Evolutionary conservation across 2,113 vertebrate species (phyloP).

Genomic region (Neotragus pygmaeus): DNA sequence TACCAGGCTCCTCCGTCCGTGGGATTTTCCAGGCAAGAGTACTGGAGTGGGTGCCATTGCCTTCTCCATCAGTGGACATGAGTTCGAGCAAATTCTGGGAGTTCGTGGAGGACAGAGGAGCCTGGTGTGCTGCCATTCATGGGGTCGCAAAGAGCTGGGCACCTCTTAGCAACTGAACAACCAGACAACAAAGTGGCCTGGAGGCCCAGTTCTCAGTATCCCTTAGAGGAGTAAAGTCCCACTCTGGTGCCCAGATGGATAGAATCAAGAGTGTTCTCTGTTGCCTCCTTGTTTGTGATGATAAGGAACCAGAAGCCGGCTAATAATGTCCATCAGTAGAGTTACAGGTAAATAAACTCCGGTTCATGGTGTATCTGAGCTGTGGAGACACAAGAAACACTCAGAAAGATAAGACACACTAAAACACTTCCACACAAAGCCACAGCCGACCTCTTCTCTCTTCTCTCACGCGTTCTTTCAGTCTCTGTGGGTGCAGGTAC

Average conservation of each 20-base stretch:
- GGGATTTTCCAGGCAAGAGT: too few species aligned
- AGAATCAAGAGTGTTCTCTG: too few species aligned
- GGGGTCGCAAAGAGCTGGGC: neutral
- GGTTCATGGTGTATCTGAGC: rapidly evolving
- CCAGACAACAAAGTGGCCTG: neutral
- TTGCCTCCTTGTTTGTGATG: neutral
- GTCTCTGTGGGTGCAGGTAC: neutral
- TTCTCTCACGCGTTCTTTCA: rapidly evolving
- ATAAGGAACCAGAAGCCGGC: neutral
- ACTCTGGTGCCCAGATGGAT: rapidly evolving
- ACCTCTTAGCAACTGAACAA: neutral
- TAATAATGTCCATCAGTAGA: rapidly evolving
- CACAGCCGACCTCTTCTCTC: rapidly evolving
- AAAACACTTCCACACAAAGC: neutral
- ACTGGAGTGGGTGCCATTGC: too few species aligned
- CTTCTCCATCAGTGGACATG: neutral
- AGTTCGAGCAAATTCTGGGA: neutral
- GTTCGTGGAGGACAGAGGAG: neutral
- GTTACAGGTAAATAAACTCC: neutral
- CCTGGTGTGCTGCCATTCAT: neutral
- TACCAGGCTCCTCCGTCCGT: too few species aligned
- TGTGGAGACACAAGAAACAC: neutral
- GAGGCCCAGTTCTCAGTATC: neutral
- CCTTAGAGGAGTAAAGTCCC: neutral
- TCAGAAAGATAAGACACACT: neutral